These are phyloP conservation scores for Bos indicus DNA, from an alignment of 2,113 vertebrate species.

Conservation along the genomic window DNA sequence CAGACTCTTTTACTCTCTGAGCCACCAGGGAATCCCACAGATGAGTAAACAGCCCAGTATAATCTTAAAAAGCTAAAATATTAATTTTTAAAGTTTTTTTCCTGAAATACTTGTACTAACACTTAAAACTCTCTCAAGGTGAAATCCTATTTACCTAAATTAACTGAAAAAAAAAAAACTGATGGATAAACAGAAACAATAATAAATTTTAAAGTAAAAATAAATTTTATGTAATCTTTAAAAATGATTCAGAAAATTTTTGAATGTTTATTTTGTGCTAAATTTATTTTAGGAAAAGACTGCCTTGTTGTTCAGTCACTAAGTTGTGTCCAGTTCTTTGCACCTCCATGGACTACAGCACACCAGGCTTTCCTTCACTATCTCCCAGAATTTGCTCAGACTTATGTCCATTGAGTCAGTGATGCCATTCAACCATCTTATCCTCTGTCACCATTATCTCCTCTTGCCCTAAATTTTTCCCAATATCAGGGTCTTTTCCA, in stretches of 20 bases:
- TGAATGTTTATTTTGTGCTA: not conserved
- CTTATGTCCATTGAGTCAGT: not conserved
- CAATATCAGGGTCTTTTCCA: not conserved
- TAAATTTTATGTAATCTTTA: not conserved
- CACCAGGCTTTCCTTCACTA: not conserved
- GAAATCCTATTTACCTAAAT: not conserved
- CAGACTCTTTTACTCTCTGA: not conserved
- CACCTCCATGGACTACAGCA: not conserved
- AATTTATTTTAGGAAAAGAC: not conserved
- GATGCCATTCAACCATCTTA: not conserved
- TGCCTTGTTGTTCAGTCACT: not conserved
- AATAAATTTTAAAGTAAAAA: constrained; percentile 2
- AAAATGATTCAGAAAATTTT: not conserved
- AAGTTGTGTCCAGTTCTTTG: not conserved
- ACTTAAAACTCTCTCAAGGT: not conserved
- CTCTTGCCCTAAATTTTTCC: not conserved
- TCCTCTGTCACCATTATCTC: not conserved
- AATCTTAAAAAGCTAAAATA: not conserved
- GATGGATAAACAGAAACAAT: not conserved
- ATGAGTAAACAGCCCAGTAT: not conserved
- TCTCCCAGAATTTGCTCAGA: not conserved
- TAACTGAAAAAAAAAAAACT: not conserved
- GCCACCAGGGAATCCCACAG: not conserved
- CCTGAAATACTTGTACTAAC: not conserved
- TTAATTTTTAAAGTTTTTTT: not conserved